Evolutionary conservation across 2,888 invertebrate genomes (phyloP).

Genomic region (Drosophila fulvimacula): DNA sequence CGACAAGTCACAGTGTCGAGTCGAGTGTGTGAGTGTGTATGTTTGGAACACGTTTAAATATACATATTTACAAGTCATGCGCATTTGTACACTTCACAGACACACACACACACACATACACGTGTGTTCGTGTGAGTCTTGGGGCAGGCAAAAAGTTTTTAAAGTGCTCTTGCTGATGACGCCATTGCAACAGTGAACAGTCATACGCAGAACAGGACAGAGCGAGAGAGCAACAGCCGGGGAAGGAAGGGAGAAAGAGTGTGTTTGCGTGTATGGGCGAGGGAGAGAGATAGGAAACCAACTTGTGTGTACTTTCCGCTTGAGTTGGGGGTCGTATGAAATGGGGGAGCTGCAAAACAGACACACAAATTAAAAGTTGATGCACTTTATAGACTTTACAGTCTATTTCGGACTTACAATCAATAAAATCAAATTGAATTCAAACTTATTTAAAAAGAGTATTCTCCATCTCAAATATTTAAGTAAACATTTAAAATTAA

Average conservation of each 20-base stretch:
- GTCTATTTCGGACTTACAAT: constrained; percentile 13
- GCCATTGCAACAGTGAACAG: constrained; percentile 61
- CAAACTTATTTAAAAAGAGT: background rate
- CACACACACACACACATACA: constrained; percentile 6
- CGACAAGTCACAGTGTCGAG: constrained; percentile 33
- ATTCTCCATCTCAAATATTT: background rate
- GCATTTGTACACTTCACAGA: constrained; percentile 51
- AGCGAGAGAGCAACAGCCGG: constrained; percentile 5
- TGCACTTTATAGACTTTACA: constrained; percentile 15
- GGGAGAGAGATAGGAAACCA: constrained; percentile 22
- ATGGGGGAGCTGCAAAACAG: constrained; percentile 17
- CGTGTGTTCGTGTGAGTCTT: constrained; percentile 44
- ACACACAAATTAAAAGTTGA: constrained; percentile 34
- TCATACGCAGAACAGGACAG: constrained; percentile 31
- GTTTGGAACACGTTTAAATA: constrained; percentile 61
- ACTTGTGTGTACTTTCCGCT: constrained; percentile 51
- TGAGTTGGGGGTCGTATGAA: constrained; percentile 36
- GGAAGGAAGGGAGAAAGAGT: background rate
- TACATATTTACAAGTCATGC: constrained; percentile 67
- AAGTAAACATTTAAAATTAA: too few relatives aligned
- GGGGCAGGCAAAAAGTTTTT: constrained; percentile 69
- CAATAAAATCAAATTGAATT: background rate
- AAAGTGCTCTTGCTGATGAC: constrained; percentile 67
- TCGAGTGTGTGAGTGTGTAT: constrained; percentile 13
- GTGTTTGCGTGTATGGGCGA: background rate